Evolutionary conservation across 1,140 invertebrate genomes (phyloP).

Genomic region (Papilio glaucus): DNA sequence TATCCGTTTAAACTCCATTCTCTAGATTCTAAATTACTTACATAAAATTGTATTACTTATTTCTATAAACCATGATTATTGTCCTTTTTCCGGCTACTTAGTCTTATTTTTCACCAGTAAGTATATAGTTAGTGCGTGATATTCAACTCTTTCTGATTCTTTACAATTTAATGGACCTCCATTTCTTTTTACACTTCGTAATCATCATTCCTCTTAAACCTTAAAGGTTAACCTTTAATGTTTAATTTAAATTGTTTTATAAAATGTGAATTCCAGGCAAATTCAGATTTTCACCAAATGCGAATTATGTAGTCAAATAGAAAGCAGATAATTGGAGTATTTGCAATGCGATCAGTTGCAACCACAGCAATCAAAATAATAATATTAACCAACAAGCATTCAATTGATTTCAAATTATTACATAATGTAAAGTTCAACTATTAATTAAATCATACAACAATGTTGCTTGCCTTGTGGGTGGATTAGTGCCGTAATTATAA

Average conservation of each 20-base stretch:
- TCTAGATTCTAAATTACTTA: too few species aligned
- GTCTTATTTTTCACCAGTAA: too few species aligned
- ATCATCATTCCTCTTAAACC: too few species aligned
- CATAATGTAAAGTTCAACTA: conserved; percentile 5
- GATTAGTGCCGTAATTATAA: neutral
- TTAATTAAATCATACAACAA: conserved; percentile 25
- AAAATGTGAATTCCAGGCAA: neutral
- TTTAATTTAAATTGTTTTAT: neutral
- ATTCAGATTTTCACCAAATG: neutral
- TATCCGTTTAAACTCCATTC: neutral
- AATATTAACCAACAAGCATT: conserved; percentile 9
- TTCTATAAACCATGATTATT: too few species aligned
- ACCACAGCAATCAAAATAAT: conserved; percentile 4
- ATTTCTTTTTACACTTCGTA: too few species aligned
- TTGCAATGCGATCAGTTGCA: conserved; percentile 12
- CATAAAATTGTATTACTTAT: too few species aligned
- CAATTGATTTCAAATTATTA: conserved; percentile 12
- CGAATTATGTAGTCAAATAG: neutral
- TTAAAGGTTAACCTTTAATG: too few species aligned
- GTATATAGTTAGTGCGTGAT: too few species aligned
- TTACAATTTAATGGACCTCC: too few species aligned
- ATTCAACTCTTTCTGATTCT: too few species aligned
- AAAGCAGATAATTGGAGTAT: neutral
- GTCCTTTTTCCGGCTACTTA: too few species aligned
- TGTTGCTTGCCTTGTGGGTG: conserved; percentile 11